Evolutionary conservation across 2,888 invertebrate genomes (phyloP), one percentile per base, ranked within the genome.

Genomic region (Ariolimax columbianus): DNA sequence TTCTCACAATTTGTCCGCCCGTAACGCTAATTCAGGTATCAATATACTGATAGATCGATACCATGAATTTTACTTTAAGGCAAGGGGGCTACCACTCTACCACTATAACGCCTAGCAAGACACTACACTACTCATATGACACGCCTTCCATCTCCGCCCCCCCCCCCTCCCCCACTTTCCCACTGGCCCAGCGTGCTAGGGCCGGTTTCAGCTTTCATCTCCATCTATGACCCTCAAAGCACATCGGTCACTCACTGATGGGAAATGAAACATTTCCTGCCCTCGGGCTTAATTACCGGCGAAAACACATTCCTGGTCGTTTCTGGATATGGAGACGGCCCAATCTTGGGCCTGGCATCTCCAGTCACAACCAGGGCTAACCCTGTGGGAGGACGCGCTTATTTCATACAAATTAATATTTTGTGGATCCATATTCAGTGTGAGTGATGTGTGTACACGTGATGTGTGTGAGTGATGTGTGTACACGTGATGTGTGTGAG

Each of bases 221-320:
- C 14, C 55, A 7, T 55, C 19, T 19, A 11, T 23, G 2, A 7
- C 14, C 23, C 19, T 55, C 55, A 55, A 23, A 55, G 19, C 17
- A 26, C 40, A 26, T 1, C 26, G 72, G 72, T 40, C 72, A 72
- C 38, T 72, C 40, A 19, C 72, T 40, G 72, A 72, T 26, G 40
- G 72, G 40, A 72, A 72, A 72, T 72, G 72, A 72, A 40, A 72
- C 26, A 72, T 38, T 72, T 72, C 40, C 72, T 72, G 17, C 17
- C 19, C 17, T 19, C 40, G 6, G 26, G 23, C 36, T 40, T 72
- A 2, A 38, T 72, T 38, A 26, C 72, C 26, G 26, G 23, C 17
- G 19, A 72, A 40, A 72, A 72, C 68, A 36, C 68, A 72, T 38
- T 72, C 40, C 38, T 40, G 40, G 23, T 38, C 26, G 9, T 72